These are phyloP conservation scores for Gallinago stenura DNA, from an alignment of 2,797 vertebrate species.

Conservation along the genomic window DNA sequence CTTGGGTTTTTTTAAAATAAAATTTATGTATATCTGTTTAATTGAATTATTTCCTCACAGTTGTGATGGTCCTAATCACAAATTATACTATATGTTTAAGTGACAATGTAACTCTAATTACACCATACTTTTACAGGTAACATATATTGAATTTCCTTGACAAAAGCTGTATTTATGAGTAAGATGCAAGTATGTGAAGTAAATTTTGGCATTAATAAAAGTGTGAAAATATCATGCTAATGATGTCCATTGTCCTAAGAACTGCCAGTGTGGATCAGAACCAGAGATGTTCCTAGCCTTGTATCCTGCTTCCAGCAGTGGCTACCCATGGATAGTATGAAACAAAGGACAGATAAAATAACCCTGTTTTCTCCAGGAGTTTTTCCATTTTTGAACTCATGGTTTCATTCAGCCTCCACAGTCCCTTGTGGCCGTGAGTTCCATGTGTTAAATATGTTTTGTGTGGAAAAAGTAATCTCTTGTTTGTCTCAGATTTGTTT, in stretches of 20 bases:
- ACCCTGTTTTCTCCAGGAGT: neutral
- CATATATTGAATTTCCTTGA: neutral
- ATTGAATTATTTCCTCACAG: slow-evolving; percentile 20
- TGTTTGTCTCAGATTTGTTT: neutral
- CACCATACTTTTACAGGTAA: neutral
- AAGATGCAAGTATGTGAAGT: neutral
- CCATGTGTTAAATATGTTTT: neutral
- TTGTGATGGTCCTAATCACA: neutral
- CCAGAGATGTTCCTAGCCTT: neutral
- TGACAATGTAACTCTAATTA: neutral
- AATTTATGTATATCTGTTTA: slow-evolving; percentile 7
- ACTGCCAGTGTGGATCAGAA: neutral
- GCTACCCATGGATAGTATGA: neutral
- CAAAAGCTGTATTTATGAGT: neutral
- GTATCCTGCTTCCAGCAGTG: neutral
- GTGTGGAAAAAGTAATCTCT: neutral
- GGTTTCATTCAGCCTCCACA: neutral
- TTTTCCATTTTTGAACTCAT: neutral
- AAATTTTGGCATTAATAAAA: neutral
- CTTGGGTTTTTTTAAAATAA: slow-evolving; percentile 38
- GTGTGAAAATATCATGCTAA: neutral
- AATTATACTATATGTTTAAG: neutral
- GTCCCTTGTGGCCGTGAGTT: neutral
- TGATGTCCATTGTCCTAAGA: neutral
- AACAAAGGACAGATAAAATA: neutral